These are phyloP conservation scores for Temnothorax longispinosus DNA, from an alignment of 1,140 invertebrate genomes.

Conservation along the genomic window DNA sequence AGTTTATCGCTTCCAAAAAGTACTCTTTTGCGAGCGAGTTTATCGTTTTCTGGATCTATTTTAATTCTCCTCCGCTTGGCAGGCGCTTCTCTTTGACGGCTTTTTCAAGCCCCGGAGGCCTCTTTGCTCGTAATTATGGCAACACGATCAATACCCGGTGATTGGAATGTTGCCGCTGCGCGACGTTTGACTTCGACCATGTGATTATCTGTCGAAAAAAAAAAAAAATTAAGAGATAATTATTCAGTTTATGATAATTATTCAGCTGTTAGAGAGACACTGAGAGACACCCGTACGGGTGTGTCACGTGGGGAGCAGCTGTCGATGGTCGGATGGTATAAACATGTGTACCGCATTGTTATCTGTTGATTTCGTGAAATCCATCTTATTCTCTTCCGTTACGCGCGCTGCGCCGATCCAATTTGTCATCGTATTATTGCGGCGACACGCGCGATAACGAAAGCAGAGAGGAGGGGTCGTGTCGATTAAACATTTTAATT, in stretches of 20 bases:
- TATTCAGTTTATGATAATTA: conserved; percentile 61
- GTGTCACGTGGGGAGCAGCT: conserved; percentile 63
- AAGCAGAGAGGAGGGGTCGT: not conserved
- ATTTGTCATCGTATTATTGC: conserved; percentile 55
- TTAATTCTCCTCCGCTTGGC: not conserved
- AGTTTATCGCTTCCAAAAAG: not conserved
- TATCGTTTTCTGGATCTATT: not conserved
- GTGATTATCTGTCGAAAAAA: conserved; percentile 31
- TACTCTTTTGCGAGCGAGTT: not conserved
- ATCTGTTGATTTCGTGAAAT: conserved; percentile 70
- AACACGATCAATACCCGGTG: not conserved
- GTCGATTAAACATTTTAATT: conserved; percentile 52
- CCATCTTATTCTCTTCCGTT: conserved; percentile 26
- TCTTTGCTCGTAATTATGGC: not conserved
- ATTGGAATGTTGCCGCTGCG: not conserved
- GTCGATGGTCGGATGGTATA: conserved; percentile 28
- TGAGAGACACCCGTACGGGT: conserved; percentile 33
- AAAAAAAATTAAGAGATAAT: conserved; percentile 37
- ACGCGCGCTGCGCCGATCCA: not conserved
- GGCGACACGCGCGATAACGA: not conserved
- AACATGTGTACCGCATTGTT: conserved; percentile 56
- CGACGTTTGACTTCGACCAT: not conserved
- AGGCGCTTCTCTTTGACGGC: not conserved
- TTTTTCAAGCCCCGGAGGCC: not conserved
- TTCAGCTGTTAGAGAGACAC: conserved; percentile 54